Conservation (phyloP, 2,113 vertebrate genomes). For the Chamaetylas fuelleborni region DNA sequence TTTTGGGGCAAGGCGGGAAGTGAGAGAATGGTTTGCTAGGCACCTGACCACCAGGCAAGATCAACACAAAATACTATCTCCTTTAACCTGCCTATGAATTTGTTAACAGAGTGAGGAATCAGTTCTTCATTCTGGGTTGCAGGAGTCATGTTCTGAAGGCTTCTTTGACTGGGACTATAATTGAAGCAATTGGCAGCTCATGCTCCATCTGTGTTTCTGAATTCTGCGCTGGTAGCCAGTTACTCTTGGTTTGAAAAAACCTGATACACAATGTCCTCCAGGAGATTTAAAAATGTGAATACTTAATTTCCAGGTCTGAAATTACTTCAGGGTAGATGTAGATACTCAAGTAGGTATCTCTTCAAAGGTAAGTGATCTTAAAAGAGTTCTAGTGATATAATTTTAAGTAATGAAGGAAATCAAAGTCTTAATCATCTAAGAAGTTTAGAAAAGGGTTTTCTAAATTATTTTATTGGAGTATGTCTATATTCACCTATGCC, state of each 20-base stretch:
- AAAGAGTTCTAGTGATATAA: neutral
- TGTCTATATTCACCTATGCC: neutral
- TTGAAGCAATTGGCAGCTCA: neutral
- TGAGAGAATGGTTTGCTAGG: accelerated
- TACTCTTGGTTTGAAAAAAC: neutral
- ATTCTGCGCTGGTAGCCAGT: neutral
- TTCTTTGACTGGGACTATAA: neutral
- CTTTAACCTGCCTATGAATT: neutral
- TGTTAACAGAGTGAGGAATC: neutral
- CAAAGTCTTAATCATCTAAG: neutral
- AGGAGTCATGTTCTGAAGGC: neutral
- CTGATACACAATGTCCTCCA: neutral
- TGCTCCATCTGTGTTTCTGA: neutral
- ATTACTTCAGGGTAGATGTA: neutral
- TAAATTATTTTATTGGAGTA: neutral
- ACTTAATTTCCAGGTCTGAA: neutral
- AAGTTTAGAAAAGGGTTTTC: neutral
- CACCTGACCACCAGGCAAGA: neutral
- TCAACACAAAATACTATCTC: neutral
- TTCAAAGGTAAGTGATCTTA: neutral
- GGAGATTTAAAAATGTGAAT: neutral
- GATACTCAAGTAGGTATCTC: neutral
- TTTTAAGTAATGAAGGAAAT: neutral
- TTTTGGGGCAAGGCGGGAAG: neutral
- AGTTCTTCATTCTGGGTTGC: neutral